Percentiles rank a stretch among this genome's conserved stretches.
Evolutionary conservation across 2,888 invertebrate genomes (phyloP).

Genomic region (Eilema caniola): DNA sequence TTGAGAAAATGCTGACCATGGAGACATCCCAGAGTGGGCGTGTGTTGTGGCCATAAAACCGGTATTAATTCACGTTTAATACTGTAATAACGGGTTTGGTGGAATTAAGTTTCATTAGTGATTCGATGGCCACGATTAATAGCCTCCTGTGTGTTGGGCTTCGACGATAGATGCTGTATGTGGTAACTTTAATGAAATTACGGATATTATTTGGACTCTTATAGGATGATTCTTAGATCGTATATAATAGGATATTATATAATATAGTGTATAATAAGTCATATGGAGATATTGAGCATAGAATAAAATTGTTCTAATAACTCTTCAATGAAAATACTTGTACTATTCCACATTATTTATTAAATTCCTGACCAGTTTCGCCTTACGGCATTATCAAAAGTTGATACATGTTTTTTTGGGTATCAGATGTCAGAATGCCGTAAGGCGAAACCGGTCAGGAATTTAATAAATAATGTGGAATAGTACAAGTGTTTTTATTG

Average conservation of each 20-base stretch:
- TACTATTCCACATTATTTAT: too few species aligned
- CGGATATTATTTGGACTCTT: slow-evolving; percentile 13
- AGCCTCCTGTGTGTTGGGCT: slow-evolving; percentile 26
- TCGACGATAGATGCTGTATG: slow-evolving; percentile 24
- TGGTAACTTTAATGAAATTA: slow-evolving; percentile 5
- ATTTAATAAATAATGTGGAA: too few species aligned
- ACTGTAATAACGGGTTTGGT: slow-evolving; percentile 45
- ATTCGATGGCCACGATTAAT: slow-evolving; percentile 41
- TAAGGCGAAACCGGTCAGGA: too few species aligned
- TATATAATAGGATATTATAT: neutral
- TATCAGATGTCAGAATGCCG: too few species aligned
- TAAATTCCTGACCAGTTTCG: too few species aligned
- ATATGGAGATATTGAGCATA: too few species aligned
- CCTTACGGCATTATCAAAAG: too few species aligned
- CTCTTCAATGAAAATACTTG: too few species aligned
- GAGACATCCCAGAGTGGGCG: slow-evolving; percentile 56
- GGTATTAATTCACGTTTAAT: slow-evolving; percentile 58
- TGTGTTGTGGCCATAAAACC: slow-evolving; percentile 62
- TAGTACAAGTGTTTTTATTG: too few species aligned
- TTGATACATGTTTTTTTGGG: too few species aligned
- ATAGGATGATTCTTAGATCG: neutral
- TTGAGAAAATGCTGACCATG: slow-evolving; percentile 75
- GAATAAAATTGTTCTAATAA: too few species aligned
- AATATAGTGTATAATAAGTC: too few species aligned
- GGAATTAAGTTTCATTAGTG: slow-evolving; percentile 49